These are phyloP conservation scores for Coregonus clupeaformis DNA, from an alignment of 2,113 vertebrate species.

Conservation along the genomic window DNA sequence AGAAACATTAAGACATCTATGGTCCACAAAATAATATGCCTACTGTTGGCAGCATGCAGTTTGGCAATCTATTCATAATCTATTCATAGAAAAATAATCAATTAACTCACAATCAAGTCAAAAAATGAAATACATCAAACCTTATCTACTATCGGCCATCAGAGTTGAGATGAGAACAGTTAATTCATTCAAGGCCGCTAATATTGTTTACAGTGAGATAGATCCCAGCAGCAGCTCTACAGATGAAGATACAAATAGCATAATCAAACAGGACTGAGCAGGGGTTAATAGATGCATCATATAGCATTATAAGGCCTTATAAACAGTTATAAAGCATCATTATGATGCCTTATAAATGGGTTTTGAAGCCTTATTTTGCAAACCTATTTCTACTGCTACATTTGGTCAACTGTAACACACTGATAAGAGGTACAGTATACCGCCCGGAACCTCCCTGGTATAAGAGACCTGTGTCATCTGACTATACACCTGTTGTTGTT, in stretches of 20 bases:
- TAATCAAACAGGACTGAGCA: slow-evolving; percentile 4
- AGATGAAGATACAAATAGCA: slow-evolving; percentile 4
- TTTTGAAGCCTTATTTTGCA: slow-evolving; percentile 8
- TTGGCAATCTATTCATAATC: background rate
- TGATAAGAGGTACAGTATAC: background rate
- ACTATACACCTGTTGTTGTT: background rate
- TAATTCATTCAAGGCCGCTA: slow-evolving; percentile 8
- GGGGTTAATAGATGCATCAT: background rate
- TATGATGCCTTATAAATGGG: background rate
- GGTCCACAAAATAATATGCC: slow-evolving; percentile 23
- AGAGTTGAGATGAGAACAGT: background rate
- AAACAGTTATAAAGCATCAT: background rate
- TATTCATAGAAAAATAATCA: slow-evolving; percentile 15
- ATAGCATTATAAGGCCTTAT: background rate
- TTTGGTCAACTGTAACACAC: slow-evolving; percentile 32
- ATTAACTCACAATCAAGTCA: slow-evolving; percentile 17
- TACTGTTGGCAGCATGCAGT: slow-evolving; percentile 5
- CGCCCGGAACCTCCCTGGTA: background rate
- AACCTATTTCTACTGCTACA: slow-evolving; percentile 8
- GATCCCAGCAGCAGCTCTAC: slow-evolving; percentile 14
- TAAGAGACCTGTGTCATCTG: slow-evolving; percentile 15
- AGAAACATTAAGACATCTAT: slow-evolving; percentile 24
- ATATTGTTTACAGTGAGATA: background rate
- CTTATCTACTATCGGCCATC: background rate
- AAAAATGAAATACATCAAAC: slow-evolving; percentile 14